phyloP scores from a whole-genome alignment of 2,888 invertebrate species.

The Thalpophila matura region DNA sequence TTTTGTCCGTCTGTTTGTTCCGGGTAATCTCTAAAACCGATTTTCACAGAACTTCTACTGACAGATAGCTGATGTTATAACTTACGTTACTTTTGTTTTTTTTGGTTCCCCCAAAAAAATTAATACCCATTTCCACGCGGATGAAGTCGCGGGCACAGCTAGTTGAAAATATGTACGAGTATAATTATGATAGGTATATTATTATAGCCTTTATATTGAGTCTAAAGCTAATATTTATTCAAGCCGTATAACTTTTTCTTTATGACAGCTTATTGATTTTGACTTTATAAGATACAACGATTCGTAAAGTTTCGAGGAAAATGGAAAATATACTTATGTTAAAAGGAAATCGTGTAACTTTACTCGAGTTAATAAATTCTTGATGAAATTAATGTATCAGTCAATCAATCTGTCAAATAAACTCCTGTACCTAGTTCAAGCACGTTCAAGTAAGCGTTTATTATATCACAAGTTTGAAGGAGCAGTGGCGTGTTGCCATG shows the following conservation, averaged over 20 bases:
- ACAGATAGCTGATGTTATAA: too few relatives aligned
- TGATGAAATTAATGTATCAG: constrained; percentile 42
- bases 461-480: constrained; percentile 25
- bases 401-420: constrained; percentile 38
- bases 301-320: constrained; percentile 28
- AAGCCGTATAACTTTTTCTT: constrained; percentile 2
- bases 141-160: too few relatives aligned
- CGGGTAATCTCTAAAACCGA: too few relatives aligned
- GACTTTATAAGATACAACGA: constrained; percentile 21
- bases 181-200: too few relatives aligned
- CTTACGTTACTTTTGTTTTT: too few relatives aligned
- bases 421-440: not conserved
- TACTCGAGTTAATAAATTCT: constrained; percentile 25
- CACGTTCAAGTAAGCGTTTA: constrained; percentile 20
- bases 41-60: too few relatives aligned
- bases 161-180: constrained; percentile 25
- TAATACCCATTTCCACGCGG: too few relatives aligned
- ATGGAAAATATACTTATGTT: constrained; percentile 27
- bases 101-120: too few relatives aligned
- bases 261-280: constrained; percentile 33
- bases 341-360: constrained; percentile 44
- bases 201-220: not conserved
- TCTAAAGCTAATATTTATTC: constrained; percentile 14
- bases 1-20: too few relatives aligned
- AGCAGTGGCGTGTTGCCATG: constrained; percentile 31